These are phyloP conservation scores for Cheilosia variabilis DNA, from an alignment of 2,888 invertebrate genomes.

Conservation along the genomic window DNA sequence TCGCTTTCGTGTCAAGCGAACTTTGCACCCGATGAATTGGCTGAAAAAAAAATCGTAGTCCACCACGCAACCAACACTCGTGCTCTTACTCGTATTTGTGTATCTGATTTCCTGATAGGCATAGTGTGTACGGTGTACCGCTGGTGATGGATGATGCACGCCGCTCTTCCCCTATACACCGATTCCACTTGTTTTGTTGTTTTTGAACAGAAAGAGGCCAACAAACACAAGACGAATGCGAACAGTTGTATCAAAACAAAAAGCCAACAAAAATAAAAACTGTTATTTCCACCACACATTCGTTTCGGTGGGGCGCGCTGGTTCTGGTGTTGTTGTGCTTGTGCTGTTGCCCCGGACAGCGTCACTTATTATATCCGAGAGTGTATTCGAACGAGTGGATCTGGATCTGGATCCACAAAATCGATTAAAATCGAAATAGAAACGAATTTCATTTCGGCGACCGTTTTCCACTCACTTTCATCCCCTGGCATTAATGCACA, in stretches of 20 bases:
- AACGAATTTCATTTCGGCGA: not conserved
- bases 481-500: not conserved
- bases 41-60: conserved; percentile 27
- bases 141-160: conserved; percentile 25
- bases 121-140: not conserved
- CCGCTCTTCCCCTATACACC: not conserved
- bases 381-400: not conserved
- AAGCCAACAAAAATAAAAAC: conserved; percentile 71
- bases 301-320: not conserved
- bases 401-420: conserved; percentile 5
- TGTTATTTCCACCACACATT: conserved; percentile 26
- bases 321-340: not conserved
- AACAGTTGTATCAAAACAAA: conserved; percentile 74
- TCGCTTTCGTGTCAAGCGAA: conserved; percentile 61
- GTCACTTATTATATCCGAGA: conserved; percentile 26
- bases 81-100: not conserved
- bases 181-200: conserved; percentile 11
- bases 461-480: conserved; percentile 25
- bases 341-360: conserved; percentile 26
- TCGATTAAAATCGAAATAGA: conserved; percentile 11
- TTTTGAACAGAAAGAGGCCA: conserved; percentile 49
- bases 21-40: conserved; percentile 69
- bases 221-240: conserved; percentile 55
- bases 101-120: conserved; percentile 19
- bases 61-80: conserved; percentile 11